phyloP scores from a whole-genome alignment of 2,888 invertebrate species.

The Oeneis ivallda region DNA sequence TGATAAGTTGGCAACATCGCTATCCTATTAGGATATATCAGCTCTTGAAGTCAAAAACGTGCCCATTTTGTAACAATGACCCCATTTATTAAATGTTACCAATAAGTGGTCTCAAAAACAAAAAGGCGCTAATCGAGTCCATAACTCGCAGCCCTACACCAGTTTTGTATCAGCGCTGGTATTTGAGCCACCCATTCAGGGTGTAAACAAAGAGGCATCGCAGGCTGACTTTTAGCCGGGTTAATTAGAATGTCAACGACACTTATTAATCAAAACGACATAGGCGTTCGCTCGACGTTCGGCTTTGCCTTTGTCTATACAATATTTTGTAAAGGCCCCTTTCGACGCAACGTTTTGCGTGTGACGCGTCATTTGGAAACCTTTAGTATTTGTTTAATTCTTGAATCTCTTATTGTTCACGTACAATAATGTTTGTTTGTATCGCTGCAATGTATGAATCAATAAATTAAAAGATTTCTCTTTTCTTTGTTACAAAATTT shows the following conservation, averaged over 20 bases:
- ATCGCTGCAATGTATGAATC: background rate
- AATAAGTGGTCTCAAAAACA: background rate
- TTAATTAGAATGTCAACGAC: conserved; percentile 79
- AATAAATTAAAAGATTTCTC: background rate
- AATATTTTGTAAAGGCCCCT: conserved; percentile 39
- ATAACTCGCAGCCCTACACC: conserved; percentile 22
- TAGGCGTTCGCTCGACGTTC: conserved; percentile 35
- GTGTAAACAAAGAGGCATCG: conserved; percentile 62
- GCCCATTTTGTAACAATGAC: background rate
- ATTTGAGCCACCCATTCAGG: conserved; percentile 61
- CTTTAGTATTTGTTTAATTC: conserved; percentile 33
- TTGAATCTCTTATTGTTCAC: conserved; percentile 7
- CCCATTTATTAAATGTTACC: background rate
- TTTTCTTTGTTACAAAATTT: background rate
- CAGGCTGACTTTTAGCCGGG: conserved; percentile 70
- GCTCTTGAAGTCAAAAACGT: background rate
- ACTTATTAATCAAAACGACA: conserved; percentile 73
- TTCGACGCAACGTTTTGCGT: conserved; percentile 31
- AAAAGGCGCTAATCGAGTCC: background rate
- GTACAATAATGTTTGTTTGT: background rate
- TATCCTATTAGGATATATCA: no score
- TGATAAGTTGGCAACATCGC: no score
- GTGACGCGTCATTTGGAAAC: conserved; percentile 39
- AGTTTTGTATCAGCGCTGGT: conserved; percentile 43
- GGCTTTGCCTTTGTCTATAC: conserved; percentile 35